Evolutionary conservation across 2,888 invertebrate species (phyloP).

Genomic region (Acanthoscelides obtectus): DNA sequence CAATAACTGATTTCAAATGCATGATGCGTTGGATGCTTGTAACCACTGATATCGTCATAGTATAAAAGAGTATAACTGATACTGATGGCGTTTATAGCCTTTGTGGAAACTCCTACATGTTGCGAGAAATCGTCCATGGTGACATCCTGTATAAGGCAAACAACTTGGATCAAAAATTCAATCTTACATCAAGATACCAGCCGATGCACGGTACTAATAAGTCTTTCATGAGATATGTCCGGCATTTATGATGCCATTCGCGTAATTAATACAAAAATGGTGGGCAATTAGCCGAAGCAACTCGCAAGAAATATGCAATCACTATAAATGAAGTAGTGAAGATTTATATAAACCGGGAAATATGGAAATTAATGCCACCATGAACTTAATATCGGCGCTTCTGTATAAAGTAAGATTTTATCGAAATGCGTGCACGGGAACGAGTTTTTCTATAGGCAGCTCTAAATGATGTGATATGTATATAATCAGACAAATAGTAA

Average conservation of each 20-base stretch:
- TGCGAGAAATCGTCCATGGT: not conserved
- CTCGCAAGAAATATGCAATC: not conserved
- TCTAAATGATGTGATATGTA: too few species aligned
- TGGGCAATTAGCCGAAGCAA: not conserved
- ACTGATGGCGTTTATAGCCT: too few species aligned
- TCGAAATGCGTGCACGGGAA: not conserved
- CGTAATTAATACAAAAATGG: not conserved
- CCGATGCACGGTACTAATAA: not conserved
- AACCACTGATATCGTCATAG: too few species aligned
- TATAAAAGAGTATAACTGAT: too few species aligned
- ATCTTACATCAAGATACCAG: not conserved
- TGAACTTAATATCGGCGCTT: not conserved
- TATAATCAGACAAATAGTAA: too few species aligned
- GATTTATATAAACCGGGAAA: not conserved
- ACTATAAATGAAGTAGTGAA: not conserved
- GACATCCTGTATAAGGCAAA: not conserved
- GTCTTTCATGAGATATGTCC: not conserved
- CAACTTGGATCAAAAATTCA: not conserved
- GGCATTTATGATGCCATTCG: not conserved
- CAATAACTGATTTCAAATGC: too few species aligned
- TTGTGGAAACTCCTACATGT: not conserved
- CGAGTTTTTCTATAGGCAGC: not conserved
- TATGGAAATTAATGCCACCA: not conserved
- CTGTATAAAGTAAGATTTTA: not conserved
- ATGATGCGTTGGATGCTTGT: too few species aligned